These are phyloP conservation scores for Tipula lateralis DNA, from an alignment of 2,888 invertebrate species.

Conservation along the genomic window DNA sequence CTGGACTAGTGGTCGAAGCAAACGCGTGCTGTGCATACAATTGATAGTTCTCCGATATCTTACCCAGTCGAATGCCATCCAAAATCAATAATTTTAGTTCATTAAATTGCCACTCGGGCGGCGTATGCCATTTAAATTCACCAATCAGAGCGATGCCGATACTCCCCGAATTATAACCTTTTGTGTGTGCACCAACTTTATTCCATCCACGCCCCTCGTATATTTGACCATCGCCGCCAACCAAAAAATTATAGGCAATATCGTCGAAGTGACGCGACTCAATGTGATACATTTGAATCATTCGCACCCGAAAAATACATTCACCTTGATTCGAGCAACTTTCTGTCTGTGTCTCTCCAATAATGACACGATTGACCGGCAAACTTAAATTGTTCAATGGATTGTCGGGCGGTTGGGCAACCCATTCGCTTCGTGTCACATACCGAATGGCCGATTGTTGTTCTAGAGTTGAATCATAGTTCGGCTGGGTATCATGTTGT, in stretches of 20 bases:
- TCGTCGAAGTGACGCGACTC: slow-evolving; percentile 57
- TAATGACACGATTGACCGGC: slow-evolving; percentile 54
- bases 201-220: not conserved
- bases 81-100: slow-evolving; percentile 60
- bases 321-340: slow-evolving; percentile 49
- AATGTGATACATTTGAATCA: slow-evolving; percentile 63
- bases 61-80: slow-evolving; percentile 57
- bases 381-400: slow-evolving; percentile 45
- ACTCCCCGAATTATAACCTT: slow-evolving; percentile 54
- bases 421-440: slow-evolving; percentile 59
- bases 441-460: slow-evolving; percentile 48
- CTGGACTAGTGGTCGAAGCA: slow-evolving; percentile 63
- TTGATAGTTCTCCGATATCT: slow-evolving; percentile 60
- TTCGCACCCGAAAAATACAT: slow-evolving; percentile 55
- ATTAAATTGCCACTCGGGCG: slow-evolving; percentile 54
- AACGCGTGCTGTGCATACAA: slow-evolving; percentile 65
- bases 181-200: slow-evolving; percentile 43
- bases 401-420: slow-evolving; percentile 55
- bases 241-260: slow-evolving; percentile 54
- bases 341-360: slow-evolving; percentile 60
- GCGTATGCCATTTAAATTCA: slow-evolving; percentile 56
- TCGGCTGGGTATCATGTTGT: not conserved
- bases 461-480: too few species aligned
- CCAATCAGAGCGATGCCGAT: slow-evolving; percentile 70
- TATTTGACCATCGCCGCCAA: not conserved